Evolutionary conservation across 2,888 invertebrate species (phyloP).

Genomic region (Standfussiana lucernea): DNA sequence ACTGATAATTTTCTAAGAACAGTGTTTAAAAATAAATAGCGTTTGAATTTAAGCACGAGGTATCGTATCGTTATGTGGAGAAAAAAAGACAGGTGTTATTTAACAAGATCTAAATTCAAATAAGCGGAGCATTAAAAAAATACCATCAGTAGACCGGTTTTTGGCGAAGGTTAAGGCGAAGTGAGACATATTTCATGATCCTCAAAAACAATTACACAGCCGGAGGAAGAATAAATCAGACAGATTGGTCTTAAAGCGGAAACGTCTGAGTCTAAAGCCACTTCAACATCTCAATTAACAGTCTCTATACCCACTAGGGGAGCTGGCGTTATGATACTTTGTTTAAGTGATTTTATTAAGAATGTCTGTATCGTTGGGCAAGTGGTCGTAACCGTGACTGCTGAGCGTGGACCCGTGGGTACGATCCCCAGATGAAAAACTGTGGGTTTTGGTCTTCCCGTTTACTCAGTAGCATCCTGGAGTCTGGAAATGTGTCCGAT

Average conservation of each 20-base stretch:
- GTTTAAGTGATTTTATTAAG: constrained; percentile 18
- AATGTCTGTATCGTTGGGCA: not conserved
- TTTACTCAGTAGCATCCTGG: too few relatives aligned
- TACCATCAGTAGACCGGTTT: not conserved
- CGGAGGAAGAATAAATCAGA: constrained; percentile 17
- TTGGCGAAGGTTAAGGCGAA: not conserved
- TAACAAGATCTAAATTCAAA: not conserved
- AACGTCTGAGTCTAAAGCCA: constrained; percentile 35
- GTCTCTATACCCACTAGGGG: constrained; percentile 8
- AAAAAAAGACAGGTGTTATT: not conserved
- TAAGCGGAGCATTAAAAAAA: not conserved
- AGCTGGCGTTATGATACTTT: constrained; percentile 17
- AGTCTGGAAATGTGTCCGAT: not conserved
- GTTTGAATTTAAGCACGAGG: not conserved
- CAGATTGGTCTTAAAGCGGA: constrained; percentile 33
- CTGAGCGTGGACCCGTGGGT: not conserved
- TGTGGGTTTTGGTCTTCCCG: not conserved
- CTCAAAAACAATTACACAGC: constrained; percentile 22
- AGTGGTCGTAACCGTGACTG: not conserved
- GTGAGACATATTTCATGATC: not conserved
- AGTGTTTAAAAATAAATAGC: not conserved
- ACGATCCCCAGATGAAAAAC: not conserved
- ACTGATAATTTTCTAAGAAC: too few relatives aligned
- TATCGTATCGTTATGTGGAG: not conserved
- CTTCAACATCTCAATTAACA: constrained; percentile 32